Percentiles rank a stretch among this genome's conserved stretches.
Conservation (phyloP, 2,797 vertebrate genomes). For the Lindbergichthys nudifrons region DNA sequence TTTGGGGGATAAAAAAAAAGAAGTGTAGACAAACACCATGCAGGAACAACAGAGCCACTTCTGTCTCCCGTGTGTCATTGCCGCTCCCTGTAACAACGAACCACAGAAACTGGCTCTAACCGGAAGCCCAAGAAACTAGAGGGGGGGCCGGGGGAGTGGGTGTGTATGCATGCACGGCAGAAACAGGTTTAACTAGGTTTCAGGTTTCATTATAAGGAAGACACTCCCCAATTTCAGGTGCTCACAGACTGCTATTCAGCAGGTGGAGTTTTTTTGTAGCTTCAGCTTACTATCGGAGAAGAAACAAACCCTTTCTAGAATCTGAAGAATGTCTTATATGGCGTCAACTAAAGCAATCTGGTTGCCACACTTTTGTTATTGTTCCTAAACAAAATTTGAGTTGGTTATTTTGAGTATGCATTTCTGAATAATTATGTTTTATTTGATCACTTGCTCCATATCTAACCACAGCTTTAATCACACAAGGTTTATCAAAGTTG, state of each 20-base stretch:
- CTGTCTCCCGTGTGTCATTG: conserved; percentile 46
- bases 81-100: conserved; percentile 67
- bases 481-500: conserved; percentile 53
- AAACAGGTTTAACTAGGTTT: conserved; percentile 83
- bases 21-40: neutral
- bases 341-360: neutral
- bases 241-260: conserved; percentile 36
- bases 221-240: conserved; percentile 62
- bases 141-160: conserved; percentile 6
- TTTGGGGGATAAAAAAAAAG: neutral
- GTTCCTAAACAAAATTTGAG: neutral
- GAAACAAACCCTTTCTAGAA: neutral
- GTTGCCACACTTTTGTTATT: neutral
- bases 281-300: neutral
- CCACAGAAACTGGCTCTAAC: conserved; percentile 76
- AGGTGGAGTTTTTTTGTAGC: conserved; percentile 45
- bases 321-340: neutral
- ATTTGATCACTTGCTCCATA: conserved; percentile 45
- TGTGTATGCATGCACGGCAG: conserved; percentile 32
- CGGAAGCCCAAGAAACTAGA: conserved; percentile 50
- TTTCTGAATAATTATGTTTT: conserved; percentile 16
- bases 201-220: conserved; percentile 65
- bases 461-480: conserved; percentile 49
- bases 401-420: neutral
- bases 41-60: neutral